Base-by-base conservation (phyloP, 2,888 invertebrate genomes). In the Miltochrista miniata region DNA sequence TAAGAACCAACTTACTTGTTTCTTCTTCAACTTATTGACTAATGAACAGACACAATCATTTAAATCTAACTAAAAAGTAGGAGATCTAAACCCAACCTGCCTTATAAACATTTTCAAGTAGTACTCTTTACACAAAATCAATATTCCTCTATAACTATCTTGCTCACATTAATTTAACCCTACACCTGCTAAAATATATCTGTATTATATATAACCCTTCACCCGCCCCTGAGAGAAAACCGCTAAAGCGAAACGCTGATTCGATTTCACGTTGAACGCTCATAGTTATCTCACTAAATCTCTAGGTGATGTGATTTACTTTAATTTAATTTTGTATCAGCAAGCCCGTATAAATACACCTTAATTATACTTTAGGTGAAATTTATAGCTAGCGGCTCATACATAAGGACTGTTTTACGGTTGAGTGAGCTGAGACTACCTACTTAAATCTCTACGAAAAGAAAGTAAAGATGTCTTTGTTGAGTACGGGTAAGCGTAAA, bases 251-350 rank as follows among this genome's bases (percentile, higher is more conserved):
- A 64, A 68, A 80, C 83, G 65, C 77, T 87, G 85, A 90, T 90
- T 90, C 84, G 85, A 90, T 89, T 89, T 82, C 74, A 77, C 82
- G 81, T 77, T 68, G 72, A 76, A 74, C 79, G 81, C 79, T 74
- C 75, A 76, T 77, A 78, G 74, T 74, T 77, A 72, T 70, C 73
- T 58, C 71, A 79, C 84, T 87, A 87, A 88, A 90, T 91, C 87
- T 83, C 74, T 61, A 74, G 69, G 70, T 86, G 89, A 90, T 87
- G 89, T 89, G 89, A 90, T 91, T 90, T 89, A 90, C 86, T 79
- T 79, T 90, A 89, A 91, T 90, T 89, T 88, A 84, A 87, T 90
- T 88, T 82, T 54, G 73, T 68, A 74, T 73, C 74, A 74, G 69
- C 83, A 76, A 82, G 68, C 79, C 76, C 74, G 76, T 81, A 79